Base-by-base conservation (phyloP, 2,888 invertebrate genomes). In the Nowickia ferox region DNA sequence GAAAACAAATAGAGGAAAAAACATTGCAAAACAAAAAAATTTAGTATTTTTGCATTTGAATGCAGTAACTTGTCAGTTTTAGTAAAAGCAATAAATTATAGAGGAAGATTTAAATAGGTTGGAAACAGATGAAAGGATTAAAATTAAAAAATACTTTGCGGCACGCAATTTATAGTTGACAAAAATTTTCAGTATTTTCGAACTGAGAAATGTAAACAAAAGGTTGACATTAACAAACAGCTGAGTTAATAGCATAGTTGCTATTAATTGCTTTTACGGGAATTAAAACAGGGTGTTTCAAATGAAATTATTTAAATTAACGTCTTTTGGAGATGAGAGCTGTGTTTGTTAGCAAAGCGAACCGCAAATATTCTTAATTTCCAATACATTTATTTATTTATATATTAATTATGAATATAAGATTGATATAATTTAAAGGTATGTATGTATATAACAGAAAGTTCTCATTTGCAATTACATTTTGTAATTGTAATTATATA, bases 21-120 rank as follows among this genome's bases (percentile, higher is more conserved):
- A 80, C 86, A 83, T 86, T 71, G 40, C 82, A 55, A 63, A 19
- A 65, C 13, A 22, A 57, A 69, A 65, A 53, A 55, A 48, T 71
- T 86, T 42, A 87, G 88, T 89, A 89, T 89, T 89, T 88, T 89
- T 85, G 88, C 87, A 75, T 66, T 77, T 17, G 17, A 11, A 22
- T 53, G 57, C 86, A 87, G 88, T 89, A 90, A 88, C 57, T 91
- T 89, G 90, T 91, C 89, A 80, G 63, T 17, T 69, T 19, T 59
- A 42, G 42, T 66, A 17, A 84, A 81, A 69, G 6, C 63, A 76
- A 66, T n/a, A 76, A 79, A 71, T 68, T 66, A 44, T 48, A 63
- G 17, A 63, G 30, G 46, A 30, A 51, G 55, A 57, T 63, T 69
- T 69, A 63, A 88, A 84, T 74, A 78, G 66, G 87, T 88, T 53